These are phyloP conservation scores for Carpatolechia fugitivella DNA, from an alignment of 2,888 invertebrate species.

Conservation along the genomic window DNA sequence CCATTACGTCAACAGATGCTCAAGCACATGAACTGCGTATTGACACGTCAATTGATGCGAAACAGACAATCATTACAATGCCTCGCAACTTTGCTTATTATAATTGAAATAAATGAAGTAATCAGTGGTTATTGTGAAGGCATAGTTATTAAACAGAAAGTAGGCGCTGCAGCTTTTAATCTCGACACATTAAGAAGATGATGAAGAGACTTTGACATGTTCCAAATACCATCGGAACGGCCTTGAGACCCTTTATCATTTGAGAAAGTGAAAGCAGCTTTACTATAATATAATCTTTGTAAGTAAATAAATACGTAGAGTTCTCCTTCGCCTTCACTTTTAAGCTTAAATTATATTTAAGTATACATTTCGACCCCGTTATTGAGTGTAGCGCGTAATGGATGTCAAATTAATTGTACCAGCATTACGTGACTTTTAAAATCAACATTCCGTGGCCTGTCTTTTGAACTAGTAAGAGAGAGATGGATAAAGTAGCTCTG, in stretches of 20 bases:
- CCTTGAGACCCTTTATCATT: constrained; percentile 64
- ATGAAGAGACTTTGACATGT: constrained; percentile 23
- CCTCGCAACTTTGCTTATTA: constrained; percentile 15
- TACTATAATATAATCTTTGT: constrained; percentile 28
- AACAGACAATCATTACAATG: constrained; percentile 14
- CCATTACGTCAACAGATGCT: constrained; percentile 55
- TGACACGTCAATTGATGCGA: constrained; percentile 8
- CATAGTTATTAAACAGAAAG: constrained; percentile 10
- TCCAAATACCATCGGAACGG: constrained; percentile 42
- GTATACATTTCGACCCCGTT: constrained; percentile 36
- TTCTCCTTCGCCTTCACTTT: constrained; percentile 42
- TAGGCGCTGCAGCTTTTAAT: constrained; percentile 13
- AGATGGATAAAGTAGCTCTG: constrained; percentile 14
- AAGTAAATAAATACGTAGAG: constrained; percentile 26
- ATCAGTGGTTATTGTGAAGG: constrained; percentile 14
- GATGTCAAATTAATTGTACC: constrained; percentile 37
- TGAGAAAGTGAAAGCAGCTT: constrained; percentile 62
- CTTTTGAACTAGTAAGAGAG: constrained; percentile 2
- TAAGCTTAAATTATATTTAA: constrained; percentile 38
- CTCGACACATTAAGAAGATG: constrained; percentile 12
- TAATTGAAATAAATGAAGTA: constrained; percentile 14
- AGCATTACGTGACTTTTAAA: constrained; percentile 18
- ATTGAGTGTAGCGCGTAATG: constrained; percentile 38
- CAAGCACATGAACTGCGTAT: constrained; percentile 14
- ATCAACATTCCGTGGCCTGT: constrained; percentile 15